These are phyloP conservation scores for Hofmannophila pseudospretella DNA, from an alignment of 2,888 invertebrate genomes.

Conservation along the genomic window DNA sequence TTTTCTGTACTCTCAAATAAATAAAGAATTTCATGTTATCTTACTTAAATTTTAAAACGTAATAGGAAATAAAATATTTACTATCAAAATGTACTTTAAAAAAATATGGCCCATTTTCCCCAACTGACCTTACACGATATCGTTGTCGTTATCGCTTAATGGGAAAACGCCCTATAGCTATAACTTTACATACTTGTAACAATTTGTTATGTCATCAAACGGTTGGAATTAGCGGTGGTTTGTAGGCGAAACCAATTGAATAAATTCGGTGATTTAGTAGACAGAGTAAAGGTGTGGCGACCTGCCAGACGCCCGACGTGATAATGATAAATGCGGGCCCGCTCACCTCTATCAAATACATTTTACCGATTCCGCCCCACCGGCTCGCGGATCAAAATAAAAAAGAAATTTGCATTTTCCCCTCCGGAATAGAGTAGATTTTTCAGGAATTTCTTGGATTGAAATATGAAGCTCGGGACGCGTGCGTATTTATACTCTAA, in stretches of 20 bases:
- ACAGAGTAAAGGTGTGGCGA: constrained; percentile 48
- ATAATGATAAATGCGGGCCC: constrained; percentile 67
- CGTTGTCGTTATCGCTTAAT: too few species aligned
- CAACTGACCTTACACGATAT: too few species aligned
- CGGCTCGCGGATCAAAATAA: constrained; percentile 32
- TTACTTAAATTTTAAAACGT: too few species aligned
- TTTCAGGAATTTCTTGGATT: constrained; percentile 33
- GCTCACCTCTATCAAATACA: constrained; percentile 56
- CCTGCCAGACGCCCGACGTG: constrained; percentile 49
- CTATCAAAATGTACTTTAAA: too few species aligned
- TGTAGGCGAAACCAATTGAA: constrained; percentile 28
- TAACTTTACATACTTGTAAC: too few species aligned
- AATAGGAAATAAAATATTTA: too few species aligned
- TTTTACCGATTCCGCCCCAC: constrained; percentile 46
- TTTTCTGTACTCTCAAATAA: too few species aligned
- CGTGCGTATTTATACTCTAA: constrained; percentile 28
- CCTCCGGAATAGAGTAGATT: constrained; percentile 31
- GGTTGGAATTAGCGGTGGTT: neutral
- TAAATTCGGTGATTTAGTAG: constrained; percentile 44
- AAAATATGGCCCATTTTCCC: too few species aligned
- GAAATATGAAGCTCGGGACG: constrained; percentile 23
- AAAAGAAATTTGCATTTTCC: constrained; percentile 54
- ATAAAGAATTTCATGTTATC: too few species aligned
- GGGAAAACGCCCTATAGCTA: too few species aligned
- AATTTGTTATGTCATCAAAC: neutral